phyloP scores from a whole-genome alignment of 2,113 vertebrate species.

The Scomber colias region DNA sequence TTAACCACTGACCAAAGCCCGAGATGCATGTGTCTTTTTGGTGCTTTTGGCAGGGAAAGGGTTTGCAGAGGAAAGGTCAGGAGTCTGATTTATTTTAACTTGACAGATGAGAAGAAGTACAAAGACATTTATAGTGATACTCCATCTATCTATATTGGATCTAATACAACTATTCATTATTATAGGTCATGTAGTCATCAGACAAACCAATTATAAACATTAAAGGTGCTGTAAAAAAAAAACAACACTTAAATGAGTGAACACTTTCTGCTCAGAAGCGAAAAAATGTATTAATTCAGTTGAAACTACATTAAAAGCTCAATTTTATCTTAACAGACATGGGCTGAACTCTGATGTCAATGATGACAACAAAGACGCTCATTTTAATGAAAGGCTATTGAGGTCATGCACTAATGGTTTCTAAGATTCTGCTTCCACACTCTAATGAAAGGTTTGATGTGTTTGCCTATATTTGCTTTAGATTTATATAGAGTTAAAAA shows the following conservation, averaged over 20 bases:
- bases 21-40: background rate
- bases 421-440: background rate
- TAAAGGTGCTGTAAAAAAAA: no score
- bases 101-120: background rate
- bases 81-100: background rate
- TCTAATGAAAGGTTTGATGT: constrained; percentile 21
- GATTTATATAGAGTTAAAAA: background rate
- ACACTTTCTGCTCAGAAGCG: no score
- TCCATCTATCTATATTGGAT: no score
- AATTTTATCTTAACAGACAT: background rate
- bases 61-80: background rate
- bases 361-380: background rate
- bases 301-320: no score
- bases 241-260: no score
- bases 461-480: background rate
- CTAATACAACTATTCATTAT: no score
- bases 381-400: background rate
- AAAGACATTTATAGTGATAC: no score
- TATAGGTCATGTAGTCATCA: no score
- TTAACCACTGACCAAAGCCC: background rate
- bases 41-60: no score
- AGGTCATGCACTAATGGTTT: background rate
- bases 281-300: no score
- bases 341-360: background rate
- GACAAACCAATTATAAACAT: no score